Evolutionary conservation across 2,113 vertebrate genomes (phyloP), one percentile per base, ranked within the genome.

Genomic region (Thermophis baileyi): DNA sequence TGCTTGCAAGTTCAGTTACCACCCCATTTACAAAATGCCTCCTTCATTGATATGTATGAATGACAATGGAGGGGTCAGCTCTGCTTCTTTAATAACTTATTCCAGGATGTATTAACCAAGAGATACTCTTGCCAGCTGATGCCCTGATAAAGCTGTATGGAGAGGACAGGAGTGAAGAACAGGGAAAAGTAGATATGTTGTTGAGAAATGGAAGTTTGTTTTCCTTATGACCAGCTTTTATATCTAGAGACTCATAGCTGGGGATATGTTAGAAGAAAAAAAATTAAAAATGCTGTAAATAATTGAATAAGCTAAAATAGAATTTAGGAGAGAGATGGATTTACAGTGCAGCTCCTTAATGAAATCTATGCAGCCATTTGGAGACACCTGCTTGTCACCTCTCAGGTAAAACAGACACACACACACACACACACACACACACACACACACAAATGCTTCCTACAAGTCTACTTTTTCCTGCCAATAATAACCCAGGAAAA

Each of bases 201-300:
- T 47, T 57, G 53, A 25, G 46, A 1, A 87, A 60, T 54, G 1
- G 30, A 46, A 81, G 18, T 40, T 81, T 3, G 2, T 0, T 87
- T 46, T 81, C 90, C 54, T 94, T 44, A 85, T 60, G 93, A 85
- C n/a, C 30, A 85, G 90, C 91, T 93, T 91, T 92, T 90, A 90
- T 92, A 54, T 90, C 88, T 60, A 46, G 6, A 30, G 40, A 30
- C 85, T 53, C 54, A 5, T 47, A 25, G 14, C 86, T 6, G 85
- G 90, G 86, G 87, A 94, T 81, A 91, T 51, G 85, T 85, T 57
- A 55, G 27, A 40, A 0, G 7, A n/a, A 44, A 9, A 16, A 60
- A 87, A 69, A 35, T 0, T 7, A 20, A 44, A 86, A 85, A 0
- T 81, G 85, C 3, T 47, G 85, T 3, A 44, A 54, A 40, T 49